These are phyloP conservation scores for Coranthus polyacanthus DNA, from an alignment of 2,797 vertebrate genomes.

Conservation along the genomic window DNA sequence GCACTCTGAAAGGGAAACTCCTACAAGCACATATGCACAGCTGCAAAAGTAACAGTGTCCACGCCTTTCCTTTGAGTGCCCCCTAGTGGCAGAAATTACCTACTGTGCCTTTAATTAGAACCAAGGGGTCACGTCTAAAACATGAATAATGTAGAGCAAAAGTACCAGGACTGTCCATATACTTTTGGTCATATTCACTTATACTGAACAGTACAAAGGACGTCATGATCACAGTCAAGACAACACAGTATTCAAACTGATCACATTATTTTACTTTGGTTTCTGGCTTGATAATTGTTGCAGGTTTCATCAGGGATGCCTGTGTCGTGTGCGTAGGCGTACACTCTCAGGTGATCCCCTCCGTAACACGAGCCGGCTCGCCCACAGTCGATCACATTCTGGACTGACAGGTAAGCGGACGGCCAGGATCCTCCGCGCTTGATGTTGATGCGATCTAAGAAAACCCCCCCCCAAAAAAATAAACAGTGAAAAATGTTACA, in stretches of 20 bases:
- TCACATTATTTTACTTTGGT: slow-evolving; percentile 87
- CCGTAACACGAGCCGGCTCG: slow-evolving; percentile 90
- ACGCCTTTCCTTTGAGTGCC: too few relatives aligned
- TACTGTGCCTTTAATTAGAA: too few relatives aligned
- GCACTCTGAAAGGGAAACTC: too few relatives aligned
- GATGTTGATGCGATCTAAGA: slow-evolving; percentile 93
- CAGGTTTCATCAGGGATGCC: slow-evolving; percentile 96
- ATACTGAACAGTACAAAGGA: too few relatives aligned
- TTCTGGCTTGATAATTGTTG: slow-evolving; percentile 96
- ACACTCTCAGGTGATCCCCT: slow-evolving; percentile 91
- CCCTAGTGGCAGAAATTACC: too few relatives aligned
- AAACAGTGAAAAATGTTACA: neutral
- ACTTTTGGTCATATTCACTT: too few relatives aligned
- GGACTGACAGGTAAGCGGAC: slow-evolving; percentile 92
- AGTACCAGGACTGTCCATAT: too few relatives aligned
- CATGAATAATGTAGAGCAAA: too few relatives aligned
- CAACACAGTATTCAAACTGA: too few relatives aligned
- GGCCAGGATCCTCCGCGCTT: slow-evolving; percentile 93
- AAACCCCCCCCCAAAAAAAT: slow-evolving; percentile 21
- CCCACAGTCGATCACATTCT: slow-evolving; percentile 93
- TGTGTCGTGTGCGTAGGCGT: slow-evolving; percentile 86
- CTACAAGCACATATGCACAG: too few relatives aligned
- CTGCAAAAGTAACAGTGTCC: too few relatives aligned
- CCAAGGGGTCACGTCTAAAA: too few relatives aligned
- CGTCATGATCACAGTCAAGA: neutral